A percentile compares a stretch with the other conserved stretches of the same genome.
phyloP scores from a whole-genome alignment of 1,140 invertebrate species.

The Eciton burchellii region DNA sequence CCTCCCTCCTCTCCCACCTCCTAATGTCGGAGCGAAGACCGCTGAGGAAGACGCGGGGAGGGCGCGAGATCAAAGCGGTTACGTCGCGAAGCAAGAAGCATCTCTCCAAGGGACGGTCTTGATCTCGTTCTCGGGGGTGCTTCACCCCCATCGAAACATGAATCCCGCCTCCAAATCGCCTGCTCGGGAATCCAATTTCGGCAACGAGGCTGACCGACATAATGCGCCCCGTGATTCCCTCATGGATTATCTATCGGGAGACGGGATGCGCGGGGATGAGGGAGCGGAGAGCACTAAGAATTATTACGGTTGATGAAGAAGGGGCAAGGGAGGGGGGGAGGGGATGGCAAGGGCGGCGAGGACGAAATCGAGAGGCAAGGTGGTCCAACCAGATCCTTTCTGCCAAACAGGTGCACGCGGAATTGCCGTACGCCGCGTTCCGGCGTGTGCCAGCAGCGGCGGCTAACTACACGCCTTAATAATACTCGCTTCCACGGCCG shows the following conservation, averaged over 20 bases:
- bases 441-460: slow-evolving; percentile 75
- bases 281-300: slow-evolving; percentile 14
- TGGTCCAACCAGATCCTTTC: slow-evolving; percentile 71
- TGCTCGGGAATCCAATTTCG: slow-evolving; percentile 57
- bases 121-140: slow-evolving; percentile 21
- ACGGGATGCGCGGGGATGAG: background rate
- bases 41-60: no score
- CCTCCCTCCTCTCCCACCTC: no score
- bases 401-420: slow-evolving; percentile 68
- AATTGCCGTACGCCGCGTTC: slow-evolving; percentile 37
- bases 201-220: background rate
- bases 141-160: background rate
- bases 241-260: slow-evolving; percentile 59
- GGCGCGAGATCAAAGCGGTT: background rate
- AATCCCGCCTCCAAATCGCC: slow-evolving; percentile 26
- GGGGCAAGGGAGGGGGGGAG: background rate
- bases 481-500: slow-evolving; percentile 64
- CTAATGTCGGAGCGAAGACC: no score
- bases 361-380: slow-evolving; percentile 57
- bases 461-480: slow-evolving; percentile 72
- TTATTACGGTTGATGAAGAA: slow-evolving; percentile 26
- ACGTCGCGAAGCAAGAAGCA: background rate
- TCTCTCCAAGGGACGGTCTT: background rate
- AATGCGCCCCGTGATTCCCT: slow-evolving; percentile 55
- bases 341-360: background rate